These are phyloP conservation scores for Hucho hucho DNA, from an alignment of 2,113 vertebrate species.

Conservation along the genomic window DNA sequence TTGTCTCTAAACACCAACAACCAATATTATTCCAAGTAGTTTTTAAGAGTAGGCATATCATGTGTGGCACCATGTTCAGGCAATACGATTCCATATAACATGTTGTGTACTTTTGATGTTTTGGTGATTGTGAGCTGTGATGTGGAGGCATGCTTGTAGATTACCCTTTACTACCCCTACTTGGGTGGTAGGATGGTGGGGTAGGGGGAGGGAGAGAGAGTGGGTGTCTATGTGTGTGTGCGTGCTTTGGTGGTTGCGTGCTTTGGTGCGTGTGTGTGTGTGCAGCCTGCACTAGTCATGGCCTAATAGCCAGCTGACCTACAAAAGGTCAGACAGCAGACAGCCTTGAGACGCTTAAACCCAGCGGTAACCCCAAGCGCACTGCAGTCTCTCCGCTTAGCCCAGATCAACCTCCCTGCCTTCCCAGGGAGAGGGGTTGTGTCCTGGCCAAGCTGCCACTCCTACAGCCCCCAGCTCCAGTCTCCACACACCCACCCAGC, in stretches of 20 bases:
- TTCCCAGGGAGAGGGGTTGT: slow-evolving; percentile 18
- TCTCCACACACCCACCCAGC: background rate
- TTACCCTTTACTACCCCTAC: background rate
- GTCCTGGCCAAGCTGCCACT: background rate
- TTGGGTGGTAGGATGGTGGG: background rate
- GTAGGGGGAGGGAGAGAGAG: too few relatives aligned
- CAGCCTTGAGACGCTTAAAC: slow-evolving; percentile 53
- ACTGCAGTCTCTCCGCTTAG: slow-evolving; percentile 34
- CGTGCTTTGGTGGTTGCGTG: too few relatives aligned
- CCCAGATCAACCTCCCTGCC: slow-evolving; percentile 32
- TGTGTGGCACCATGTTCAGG: too few relatives aligned
- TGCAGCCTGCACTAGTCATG: slow-evolving; percentile 38
- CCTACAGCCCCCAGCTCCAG: background rate
- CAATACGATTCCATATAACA: too few relatives aligned
- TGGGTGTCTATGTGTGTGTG: too few relatives aligned
- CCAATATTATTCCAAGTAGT: too few relatives aligned
- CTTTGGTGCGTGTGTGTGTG: slow-evolving; percentile 3
- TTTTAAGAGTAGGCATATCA: too few relatives aligned
- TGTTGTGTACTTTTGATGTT: too few relatives aligned
- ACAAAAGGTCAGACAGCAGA: slow-evolving; percentile 50
- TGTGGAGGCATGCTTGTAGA: background rate
- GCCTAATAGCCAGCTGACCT: slow-evolving; percentile 65
- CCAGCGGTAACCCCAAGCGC: background rate
- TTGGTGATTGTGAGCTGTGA: too few relatives aligned
- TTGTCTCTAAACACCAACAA: too few relatives aligned